Conservation (phyloP, 2,797 vertebrate species). For the Pachyuromys duprasi region DNA sequence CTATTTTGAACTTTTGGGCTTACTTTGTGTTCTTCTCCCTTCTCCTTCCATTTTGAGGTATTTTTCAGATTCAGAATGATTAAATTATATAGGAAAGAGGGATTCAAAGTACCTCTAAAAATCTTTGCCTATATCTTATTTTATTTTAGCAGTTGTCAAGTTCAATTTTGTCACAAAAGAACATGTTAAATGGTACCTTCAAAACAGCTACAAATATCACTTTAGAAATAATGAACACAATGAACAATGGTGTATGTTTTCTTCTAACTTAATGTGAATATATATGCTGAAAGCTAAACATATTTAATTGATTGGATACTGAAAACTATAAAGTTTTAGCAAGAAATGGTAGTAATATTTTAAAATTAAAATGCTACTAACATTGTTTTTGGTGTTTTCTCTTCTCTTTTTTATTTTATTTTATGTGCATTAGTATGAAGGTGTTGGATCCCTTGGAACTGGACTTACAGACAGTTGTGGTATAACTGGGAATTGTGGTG, state of each 20-base stretch:
- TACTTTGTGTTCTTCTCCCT: background rate
- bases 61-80: conserved; percentile 30
- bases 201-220: background rate
- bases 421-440: no score
- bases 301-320: conserved; percentile 9
- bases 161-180: background rate
- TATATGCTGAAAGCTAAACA: background rate
- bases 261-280: background rate
- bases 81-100: conserved; percentile 38
- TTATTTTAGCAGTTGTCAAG: conserved; percentile 23
- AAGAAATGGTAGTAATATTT: conserved; percentile 15
- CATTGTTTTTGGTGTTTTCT: background rate
- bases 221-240: background rate
- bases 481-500: no score
- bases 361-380: background rate
- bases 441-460: no score
- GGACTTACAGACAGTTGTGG: no score
- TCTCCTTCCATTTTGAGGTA: background rate
- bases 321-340: background rate
- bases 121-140: background rate
- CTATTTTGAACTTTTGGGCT: background rate
- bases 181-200: background rate
- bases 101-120: conserved; percentile 34
- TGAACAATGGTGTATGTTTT: background rate
- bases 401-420: no score